Conservation (phyloP, 2,888 invertebrate species). For the Sipha maydis region DNA sequence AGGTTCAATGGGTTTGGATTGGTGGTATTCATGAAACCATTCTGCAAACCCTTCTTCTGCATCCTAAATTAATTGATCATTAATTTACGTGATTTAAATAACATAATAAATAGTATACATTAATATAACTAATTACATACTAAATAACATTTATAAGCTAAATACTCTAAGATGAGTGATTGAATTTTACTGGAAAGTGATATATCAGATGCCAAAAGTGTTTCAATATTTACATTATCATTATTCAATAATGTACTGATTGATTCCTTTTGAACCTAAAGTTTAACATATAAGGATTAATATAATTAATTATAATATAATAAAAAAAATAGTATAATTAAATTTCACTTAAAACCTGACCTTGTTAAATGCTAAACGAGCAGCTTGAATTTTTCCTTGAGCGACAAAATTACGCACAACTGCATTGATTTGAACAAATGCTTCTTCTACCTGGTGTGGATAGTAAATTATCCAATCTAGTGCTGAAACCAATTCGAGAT, state of each 20-base stretch:
- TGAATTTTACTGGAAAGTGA: slow-evolving; percentile 5
- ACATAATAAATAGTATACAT: not conserved
- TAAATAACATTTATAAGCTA: slow-evolving; percentile 80
- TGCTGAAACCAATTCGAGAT: slow-evolving; percentile 79
- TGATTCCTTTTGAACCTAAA: slow-evolving; percentile 39
- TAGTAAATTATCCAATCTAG: slow-evolving; percentile 90
- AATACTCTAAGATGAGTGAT: slow-evolving; percentile 33
- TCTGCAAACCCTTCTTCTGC: slow-evolving; percentile 88
- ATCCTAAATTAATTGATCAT: slow-evolving; percentile 68
- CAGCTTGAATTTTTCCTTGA: slow-evolving; percentile 83
- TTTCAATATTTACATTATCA: slow-evolving; percentile 32
- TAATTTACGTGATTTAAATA: not conserved
- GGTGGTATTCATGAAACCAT: slow-evolving; percentile 87
- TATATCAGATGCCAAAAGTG: not conserved
- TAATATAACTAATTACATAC: slow-evolving; percentile 65
- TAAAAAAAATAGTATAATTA: not conserved
- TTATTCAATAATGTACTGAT: slow-evolving; percentile 19
- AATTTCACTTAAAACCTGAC: slow-evolving; percentile 65
- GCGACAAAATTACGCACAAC: slow-evolving; percentile 86
- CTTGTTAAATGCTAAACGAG: slow-evolving; percentile 79
- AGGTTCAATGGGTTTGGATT: slow-evolving; percentile 80
- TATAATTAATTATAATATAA: not conserved
- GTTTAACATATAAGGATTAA: slow-evolving; percentile 57
- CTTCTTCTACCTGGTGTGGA: slow-evolving; percentile 80
- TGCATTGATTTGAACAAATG: slow-evolving; percentile 87